These are phyloP conservation scores for Microplitis deprimator DNA, from an alignment of 2,888 invertebrate species.

Conservation along the genomic window DNA sequence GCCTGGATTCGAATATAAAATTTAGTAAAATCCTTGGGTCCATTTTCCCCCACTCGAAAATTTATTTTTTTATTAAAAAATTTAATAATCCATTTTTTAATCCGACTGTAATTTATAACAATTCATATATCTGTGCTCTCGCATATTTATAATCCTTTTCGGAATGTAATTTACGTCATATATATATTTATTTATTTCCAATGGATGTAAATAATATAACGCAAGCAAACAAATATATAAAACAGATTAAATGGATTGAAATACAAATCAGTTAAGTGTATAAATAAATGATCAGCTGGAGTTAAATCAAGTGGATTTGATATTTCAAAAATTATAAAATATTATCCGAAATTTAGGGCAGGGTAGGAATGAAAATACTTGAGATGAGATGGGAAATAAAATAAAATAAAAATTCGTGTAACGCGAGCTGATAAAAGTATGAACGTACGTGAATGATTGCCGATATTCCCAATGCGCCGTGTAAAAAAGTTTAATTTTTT, in stretches of 20 bases:
- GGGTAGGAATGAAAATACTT: too few relatives aligned
- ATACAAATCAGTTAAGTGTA: slow-evolving; percentile 25
- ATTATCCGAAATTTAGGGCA: background rate
- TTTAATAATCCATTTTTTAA: background rate
- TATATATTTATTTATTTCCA: background rate
- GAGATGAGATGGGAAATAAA: too few relatives aligned
- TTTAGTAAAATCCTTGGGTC: too few relatives aligned
- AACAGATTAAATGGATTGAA: slow-evolving; percentile 32
- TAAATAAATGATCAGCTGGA: background rate
- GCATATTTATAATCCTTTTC: background rate
- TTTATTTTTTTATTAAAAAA: background rate
- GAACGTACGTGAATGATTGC: background rate
- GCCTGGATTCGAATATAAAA: too few relatives aligned
- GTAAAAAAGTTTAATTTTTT: background rate
- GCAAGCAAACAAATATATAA: slow-evolving; percentile 5
- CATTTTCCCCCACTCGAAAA: too few relatives aligned
- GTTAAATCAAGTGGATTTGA: background rate
- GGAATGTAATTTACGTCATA: background rate
- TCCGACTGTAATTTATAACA: background rate
- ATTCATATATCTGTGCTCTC: background rate
- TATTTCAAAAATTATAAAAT: background rate
- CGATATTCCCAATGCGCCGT: background rate
- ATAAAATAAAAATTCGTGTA: background rate
- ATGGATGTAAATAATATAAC: background rate
- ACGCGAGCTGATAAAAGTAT: background rate